Conservation (phyloP, 1,140 invertebrate species). For the Ceratoteleas bidentatus region DNA sequence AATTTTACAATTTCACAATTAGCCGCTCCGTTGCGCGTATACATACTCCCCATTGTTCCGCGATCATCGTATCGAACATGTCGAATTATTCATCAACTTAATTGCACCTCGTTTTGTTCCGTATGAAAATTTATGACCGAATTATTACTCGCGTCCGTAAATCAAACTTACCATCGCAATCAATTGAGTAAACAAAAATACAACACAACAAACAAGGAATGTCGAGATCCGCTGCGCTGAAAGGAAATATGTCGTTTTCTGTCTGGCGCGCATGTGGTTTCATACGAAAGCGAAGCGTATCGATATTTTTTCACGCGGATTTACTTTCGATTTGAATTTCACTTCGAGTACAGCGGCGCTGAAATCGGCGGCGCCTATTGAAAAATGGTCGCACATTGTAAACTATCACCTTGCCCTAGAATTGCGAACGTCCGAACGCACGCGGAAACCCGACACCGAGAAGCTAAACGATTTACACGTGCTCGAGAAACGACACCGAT, state of each 20-base stretch:
- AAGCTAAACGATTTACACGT: slow-evolving; percentile 54
- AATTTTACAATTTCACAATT: slow-evolving; percentile 10
- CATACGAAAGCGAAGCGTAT: slow-evolving; percentile 16
- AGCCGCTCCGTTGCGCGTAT: slow-evolving; percentile 6
- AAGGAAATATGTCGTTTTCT: too few species aligned
- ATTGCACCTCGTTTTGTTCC: slow-evolving; percentile 13
- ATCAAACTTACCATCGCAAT: neutral
- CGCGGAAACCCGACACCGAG: slow-evolving; percentile 50
- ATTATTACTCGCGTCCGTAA: slow-evolving; percentile 14
- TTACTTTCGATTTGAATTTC: slow-evolving; percentile 55
- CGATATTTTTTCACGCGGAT: slow-evolving; percentile 16
- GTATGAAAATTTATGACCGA: slow-evolving; percentile 16
- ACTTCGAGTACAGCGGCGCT: slow-evolving; percentile 12
- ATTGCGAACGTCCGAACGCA: slow-evolving; percentile 45
- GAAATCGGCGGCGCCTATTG: slow-evolving; percentile 21
- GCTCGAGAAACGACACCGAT: slow-evolving; percentile 38
- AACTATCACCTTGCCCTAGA: slow-evolving; percentile 71
- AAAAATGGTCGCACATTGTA: slow-evolving; percentile 36
- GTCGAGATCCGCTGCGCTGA: too few species aligned
- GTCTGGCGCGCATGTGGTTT: neutral
- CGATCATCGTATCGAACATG: slow-evolving; percentile 20
- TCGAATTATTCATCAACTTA: slow-evolving; percentile 36
- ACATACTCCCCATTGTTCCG: slow-evolving; percentile 27
- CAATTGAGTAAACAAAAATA: neutral
- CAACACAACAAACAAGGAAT: too few species aligned